Conservation (phyloP, 1,140 invertebrate species). For the Epicauta chinensis region DNA sequence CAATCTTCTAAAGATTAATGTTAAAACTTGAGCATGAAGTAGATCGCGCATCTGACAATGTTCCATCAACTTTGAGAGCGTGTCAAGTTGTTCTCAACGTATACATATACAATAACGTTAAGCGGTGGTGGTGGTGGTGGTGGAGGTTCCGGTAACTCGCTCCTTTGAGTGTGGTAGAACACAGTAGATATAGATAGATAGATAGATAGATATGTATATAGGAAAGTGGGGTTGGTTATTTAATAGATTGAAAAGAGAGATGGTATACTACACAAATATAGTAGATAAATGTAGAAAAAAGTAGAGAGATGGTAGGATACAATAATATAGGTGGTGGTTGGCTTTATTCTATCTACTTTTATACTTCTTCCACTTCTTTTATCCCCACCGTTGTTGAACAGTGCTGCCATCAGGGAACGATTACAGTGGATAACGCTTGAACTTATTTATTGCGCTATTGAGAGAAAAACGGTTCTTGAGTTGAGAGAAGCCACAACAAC, state of each 20-base stretch:
- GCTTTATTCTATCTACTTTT: not conserved
- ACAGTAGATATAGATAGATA: not conserved
- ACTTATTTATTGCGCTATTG: slow-evolving; percentile 21
- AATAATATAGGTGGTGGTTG: not conserved
- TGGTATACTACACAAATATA: not conserved
- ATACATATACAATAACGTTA: slow-evolving; percentile 4
- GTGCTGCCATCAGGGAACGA: slow-evolving; percentile 26
- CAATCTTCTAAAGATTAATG: slow-evolving; percentile 34
- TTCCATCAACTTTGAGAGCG: slow-evolving; percentile 21
- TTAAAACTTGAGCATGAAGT: slow-evolving; percentile 23
- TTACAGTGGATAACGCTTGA: slow-evolving; percentile 19
- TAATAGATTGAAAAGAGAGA: not conserved
- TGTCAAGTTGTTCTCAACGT: slow-evolving; percentile 9
- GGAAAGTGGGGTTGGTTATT: no score
- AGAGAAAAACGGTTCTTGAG: not conserved
- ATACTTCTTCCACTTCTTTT: not conserved
- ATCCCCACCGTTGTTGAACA: slow-evolving; percentile 6
- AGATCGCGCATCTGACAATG: slow-evolving; percentile 26
- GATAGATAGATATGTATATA: no score
- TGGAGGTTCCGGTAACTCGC: slow-evolving; percentile 5
- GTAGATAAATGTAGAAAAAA: not conserved
- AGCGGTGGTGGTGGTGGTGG: slow-evolving; percentile 10
- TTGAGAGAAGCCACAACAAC: not conserved
- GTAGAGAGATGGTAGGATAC: not conserved
- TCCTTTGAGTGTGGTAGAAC: not conserved